Evolutionary conservation across 2,888 invertebrate species (phyloP), one percentile per base, ranked within the genome.

Genomic region (Eilema caniola): DNA sequence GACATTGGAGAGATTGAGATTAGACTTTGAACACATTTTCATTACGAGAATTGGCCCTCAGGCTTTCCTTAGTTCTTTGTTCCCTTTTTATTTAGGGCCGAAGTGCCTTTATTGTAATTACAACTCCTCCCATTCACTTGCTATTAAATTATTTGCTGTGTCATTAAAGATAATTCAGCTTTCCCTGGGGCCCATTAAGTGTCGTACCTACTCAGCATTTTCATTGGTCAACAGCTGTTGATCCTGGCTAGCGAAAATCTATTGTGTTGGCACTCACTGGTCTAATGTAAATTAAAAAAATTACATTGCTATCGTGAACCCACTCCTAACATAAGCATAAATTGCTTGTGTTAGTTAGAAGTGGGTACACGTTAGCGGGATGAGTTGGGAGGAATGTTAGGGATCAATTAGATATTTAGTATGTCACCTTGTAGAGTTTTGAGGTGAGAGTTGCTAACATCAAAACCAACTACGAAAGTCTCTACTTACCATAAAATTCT

Each of bases 171-270:
- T 37, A 37, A 62, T 62, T 62, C 31, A 53, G n/a, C n/a, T 53
- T 53, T 53, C 53, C 53, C 53, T 53, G 53, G n/a, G 10, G 20
- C n/a, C 8, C 53, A 53, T 53, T 53, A 53, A 53, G 53, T 53
- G 53, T 53, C 53, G 20, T 53, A 20, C n/a, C 53, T 53, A 20
- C 53, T n/a, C 53, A 53, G 53, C 53, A 24, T 25, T 62, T 62
- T 62, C 31, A 62, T 41, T 25, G 8, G 24, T 20, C 41, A 25
- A n/a, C 41, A 62, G 62, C 41, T 62, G 41, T 41, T 62, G 62
- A 62, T 62, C 37, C 33, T 41, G 37, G 62, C 25, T 8, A 16
- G 24, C 37, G 23, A 41, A 25, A 33, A 41, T 41, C 53, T 53
- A n/a, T 53, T 53, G n/a, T 53, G n/a, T 53, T 20, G n/a, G 20